Evolutionary conservation across 2,888 invertebrate genomes (phyloP).

Genomic region (Andrena trimmerana): DNA sequence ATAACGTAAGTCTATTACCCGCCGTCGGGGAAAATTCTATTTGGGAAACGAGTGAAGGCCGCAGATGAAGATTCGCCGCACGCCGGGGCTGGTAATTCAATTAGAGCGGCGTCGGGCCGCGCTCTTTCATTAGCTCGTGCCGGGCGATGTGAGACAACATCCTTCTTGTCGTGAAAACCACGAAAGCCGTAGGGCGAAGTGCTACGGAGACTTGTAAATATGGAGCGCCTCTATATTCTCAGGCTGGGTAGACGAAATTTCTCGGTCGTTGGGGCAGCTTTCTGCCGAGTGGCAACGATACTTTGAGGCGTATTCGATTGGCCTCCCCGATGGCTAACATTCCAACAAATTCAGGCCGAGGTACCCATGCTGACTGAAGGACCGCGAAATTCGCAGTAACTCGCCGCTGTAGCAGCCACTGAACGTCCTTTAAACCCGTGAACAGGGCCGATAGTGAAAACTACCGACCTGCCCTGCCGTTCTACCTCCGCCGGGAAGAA

Average conservation of each 20-base stretch:
- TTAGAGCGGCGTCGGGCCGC: conserved; percentile 6
- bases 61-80: conserved; percentile 16
- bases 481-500: conserved; percentile 14
- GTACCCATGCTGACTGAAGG: conserved; percentile 25
- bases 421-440: conserved; percentile 49
- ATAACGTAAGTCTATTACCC: conserved; percentile 1
- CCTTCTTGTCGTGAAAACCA: background rate
- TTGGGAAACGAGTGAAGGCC: conserved; percentile 16
- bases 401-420: conserved; percentile 21
- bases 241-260: background rate
- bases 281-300: conserved; percentile 1
- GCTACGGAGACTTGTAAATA: background rate
- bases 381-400: conserved; percentile 55
- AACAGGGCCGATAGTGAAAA: conserved; percentile 41
- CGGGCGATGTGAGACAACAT: background rate
- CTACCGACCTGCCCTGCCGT: conserved; percentile 37
- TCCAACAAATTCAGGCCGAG: background rate
- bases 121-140: conserved; percentile 3
- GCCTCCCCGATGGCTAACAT: background rate
- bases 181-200: background rate
- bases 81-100: conserved; percentile 29
- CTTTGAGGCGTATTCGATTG: conserved; percentile 13
- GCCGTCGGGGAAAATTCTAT: conserved; percentile 1
- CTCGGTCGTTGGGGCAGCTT: background rate
- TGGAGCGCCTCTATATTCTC: background rate